A percentile compares a stretch with the other conserved stretches of the same genome.
Conservation (phyloP, 2,888 invertebrate species). For the Chironomus riparius region DNA sequence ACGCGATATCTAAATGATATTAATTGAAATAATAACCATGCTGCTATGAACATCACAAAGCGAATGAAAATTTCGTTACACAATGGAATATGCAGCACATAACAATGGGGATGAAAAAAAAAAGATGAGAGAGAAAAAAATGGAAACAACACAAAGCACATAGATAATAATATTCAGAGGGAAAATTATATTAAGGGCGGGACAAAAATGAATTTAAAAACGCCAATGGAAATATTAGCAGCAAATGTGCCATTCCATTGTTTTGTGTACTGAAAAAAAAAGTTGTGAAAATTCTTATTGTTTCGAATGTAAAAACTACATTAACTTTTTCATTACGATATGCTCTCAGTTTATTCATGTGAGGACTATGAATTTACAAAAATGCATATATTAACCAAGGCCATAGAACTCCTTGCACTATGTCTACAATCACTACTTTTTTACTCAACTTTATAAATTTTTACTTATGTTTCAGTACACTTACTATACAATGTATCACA, state of each 20-base stretch:
- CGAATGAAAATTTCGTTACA: neutral
- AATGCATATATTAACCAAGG: no score
- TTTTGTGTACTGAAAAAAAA: neutral
- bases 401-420: no score
- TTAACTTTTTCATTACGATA: no score
- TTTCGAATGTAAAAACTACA: neutral
- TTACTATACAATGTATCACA: no score
- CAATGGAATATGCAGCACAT: neutral
- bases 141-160: conserved; percentile 1
- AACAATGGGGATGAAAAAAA: neutral
- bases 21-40: neutral
- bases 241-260: neutral
- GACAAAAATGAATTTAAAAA: conserved; percentile 15
- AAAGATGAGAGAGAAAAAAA: neutral
- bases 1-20: neutral
- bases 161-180: conserved; percentile 9
- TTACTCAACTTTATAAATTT: no score
- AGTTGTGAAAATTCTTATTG: neutral
- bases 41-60: neutral
- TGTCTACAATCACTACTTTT: no score
- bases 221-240: conserved; percentile 13
- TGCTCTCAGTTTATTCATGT: no score
- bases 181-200: conserved; percentile 23
- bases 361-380: no score
- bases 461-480: no score